phyloP scores from a whole-genome alignment of 2,888 invertebrate species.

The Microchrysa polita region DNA sequence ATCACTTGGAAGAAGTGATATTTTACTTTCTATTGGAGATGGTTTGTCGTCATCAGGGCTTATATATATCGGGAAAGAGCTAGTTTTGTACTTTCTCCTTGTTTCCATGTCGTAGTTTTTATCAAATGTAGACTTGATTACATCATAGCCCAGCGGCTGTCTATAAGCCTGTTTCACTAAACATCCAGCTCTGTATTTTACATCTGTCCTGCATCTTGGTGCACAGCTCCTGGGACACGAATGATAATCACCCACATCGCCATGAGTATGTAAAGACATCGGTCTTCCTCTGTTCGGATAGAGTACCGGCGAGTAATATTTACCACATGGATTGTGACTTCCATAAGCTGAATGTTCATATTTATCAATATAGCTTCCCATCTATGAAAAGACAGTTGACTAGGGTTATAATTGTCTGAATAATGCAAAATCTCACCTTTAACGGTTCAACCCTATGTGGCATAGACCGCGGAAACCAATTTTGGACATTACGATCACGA shows the following conservation, averaged over 20 bases:
- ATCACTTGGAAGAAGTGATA: too few relatives aligned
- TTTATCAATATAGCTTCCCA: too few relatives aligned
- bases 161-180: background rate
- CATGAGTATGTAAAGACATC: background rate
- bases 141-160: background rate
- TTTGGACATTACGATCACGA: background rate
- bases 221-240: background rate
- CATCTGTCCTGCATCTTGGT: background rate
- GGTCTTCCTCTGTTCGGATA: background rate
- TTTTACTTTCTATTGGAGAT: too few relatives aligned
- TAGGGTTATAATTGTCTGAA: background rate
- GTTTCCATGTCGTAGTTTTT: background rate
- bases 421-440: background rate
- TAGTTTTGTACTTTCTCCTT: background rate
- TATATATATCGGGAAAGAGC: too few relatives aligned
- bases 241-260: background rate
- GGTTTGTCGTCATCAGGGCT: too few relatives aligned
- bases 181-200: background rate
- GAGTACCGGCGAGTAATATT: background rate
- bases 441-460: background rate
- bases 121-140: too few relatives aligned
- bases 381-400: too few relatives aligned
- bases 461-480: background rate
- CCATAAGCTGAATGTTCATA: too few relatives aligned
- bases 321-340: background rate